Evolutionary conservation across 2,797 vertebrate genomes (phyloP), one percentile per base, ranked within the genome.

Genomic region (Thamnophis elegans): DNA sequence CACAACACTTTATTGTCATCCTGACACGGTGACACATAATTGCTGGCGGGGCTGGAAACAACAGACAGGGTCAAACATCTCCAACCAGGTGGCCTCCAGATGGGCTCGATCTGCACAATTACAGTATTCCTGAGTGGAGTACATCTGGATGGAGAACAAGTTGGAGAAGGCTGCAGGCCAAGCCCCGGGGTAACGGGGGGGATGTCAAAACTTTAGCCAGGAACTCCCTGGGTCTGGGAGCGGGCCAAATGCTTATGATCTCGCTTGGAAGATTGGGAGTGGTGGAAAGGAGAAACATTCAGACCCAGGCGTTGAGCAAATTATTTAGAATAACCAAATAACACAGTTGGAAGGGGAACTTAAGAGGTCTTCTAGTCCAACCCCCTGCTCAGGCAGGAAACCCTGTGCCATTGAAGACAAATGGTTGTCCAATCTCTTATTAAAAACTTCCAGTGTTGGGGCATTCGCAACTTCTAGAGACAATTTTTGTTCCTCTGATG

Each of bases 171-270:
- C 73, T 78, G 8, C 73, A 78, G 18, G 73, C 73, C 73, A 78
- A 78, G 32, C 73, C 42, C 18, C 2, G 6, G n/a, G n/a, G n/a
- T n/a, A n/a, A n/a, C n/a, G 14, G 5, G 13, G 2, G 28, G 85
- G 88, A 73, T 73, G 55, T 91, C 54, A 1, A 91, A 51, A 68
- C 51, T 94, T 95, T 91, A 91, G 91, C 94, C 91, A 94, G 68
- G 91, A 90, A 65, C 93, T 96, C 93, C 88, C n/a, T n/a, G n/a
- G n/a, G n/a, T n/a, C 92, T 95, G 96, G 94, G 95, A 95, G 68
- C n/a, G 42, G 0, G 92, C 91, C 96, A 94, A 93, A 51, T 87
- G 93, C 94, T 94, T 94, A 90, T 93, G 95, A 94, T 94, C 95
- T 96, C 93, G 56, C 59, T 59, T 86, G 47, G 91, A 93, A 0